A percentile compares a stretch with the other conserved stretches of the same genome.
phyloP scores from a whole-genome alignment of 2,888 invertebrate species.

The Drosophila hamatofila region DNA sequence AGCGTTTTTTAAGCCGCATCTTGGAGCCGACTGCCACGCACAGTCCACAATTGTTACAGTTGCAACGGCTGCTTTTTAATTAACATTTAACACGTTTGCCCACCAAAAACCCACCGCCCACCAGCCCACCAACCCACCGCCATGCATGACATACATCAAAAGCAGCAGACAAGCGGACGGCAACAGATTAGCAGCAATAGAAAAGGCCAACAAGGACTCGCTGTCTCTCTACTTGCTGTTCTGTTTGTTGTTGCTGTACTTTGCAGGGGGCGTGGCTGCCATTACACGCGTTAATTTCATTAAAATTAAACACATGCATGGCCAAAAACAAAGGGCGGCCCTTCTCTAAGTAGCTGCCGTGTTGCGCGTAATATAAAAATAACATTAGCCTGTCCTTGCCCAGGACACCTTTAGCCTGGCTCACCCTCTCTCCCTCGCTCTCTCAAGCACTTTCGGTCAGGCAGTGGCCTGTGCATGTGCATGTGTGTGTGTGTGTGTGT shows the following conservation, averaged over 20 bases:
- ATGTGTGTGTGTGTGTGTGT: conserved; percentile 56
- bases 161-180: conserved; percentile 48
- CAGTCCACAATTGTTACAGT: conserved; percentile 30
- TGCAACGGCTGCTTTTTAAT: conserved; percentile 70
- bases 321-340: conserved; percentile 75
- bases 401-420: conserved; percentile 66
- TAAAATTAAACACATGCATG: conserved; percentile 83
- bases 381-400: conserved; percentile 72
- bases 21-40: conserved; percentile 27
- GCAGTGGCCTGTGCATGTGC: conserved; percentile 63
- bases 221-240: not conserved
- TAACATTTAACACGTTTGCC: conserved; percentile 74
- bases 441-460: conserved; percentile 67
- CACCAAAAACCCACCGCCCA: conserved; percentile 16
- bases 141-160: conserved; percentile 77
- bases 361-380: conserved; percentile 74
- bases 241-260: not conserved
- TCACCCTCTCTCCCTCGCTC: conserved; percentile 6
- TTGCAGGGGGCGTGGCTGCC: conserved; percentile 61
- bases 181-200: conserved; percentile 47
- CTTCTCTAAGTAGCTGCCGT: conserved; percentile 64
- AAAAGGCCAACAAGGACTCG: conserved; percentile 28
- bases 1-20: conserved; percentile 61
- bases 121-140: too few species aligned
- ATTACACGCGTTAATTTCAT: conserved; percentile 83